Evolutionary conservation across 2,797 vertebrate genomes (phyloP).

Genomic region (Rhabdomys pumilio): DNA sequence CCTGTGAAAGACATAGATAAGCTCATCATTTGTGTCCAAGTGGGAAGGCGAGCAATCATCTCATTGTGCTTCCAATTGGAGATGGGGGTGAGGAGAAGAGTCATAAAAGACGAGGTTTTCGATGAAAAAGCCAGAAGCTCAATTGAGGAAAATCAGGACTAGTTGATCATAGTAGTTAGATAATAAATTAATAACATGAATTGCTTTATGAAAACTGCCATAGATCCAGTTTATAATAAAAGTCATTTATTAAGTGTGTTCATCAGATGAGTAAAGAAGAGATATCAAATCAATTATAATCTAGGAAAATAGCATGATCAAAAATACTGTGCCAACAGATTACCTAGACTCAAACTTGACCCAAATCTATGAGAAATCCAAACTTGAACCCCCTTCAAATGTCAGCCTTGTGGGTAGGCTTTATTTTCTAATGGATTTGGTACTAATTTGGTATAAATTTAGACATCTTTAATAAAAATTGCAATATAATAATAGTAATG

Average conservation of each 20-base stretch:
- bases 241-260: constrained; percentile 20
- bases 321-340: not conserved
- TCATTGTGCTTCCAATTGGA: not conserved
- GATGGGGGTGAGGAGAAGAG: not conserved
- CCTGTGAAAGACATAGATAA: constrained; percentile 54
- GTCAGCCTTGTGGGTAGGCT: not conserved
- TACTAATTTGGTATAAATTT: constrained; percentile 37
- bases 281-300: not conserved
- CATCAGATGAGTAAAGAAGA: constrained; percentile 30
- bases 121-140: not conserved
- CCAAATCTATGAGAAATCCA: not conserved
- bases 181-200: constrained; percentile 17
- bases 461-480: constrained; percentile 8
- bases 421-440: constrained; percentile 1
- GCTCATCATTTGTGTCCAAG: constrained; percentile 13
- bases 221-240: constrained; percentile 10
- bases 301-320: not conserved
- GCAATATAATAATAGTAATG: not conserved
- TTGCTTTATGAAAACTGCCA: constrained; percentile 18
- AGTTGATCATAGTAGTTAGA: not conserved
- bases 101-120: not conserved
- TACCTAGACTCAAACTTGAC: not conserved
- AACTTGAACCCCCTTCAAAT: not conserved
- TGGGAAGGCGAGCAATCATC: not conserved
- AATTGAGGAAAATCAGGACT: not conserved